phyloP scores from a whole-genome alignment of 2,113 vertebrate genomes.

The Anthoscopus minutus region DNA sequence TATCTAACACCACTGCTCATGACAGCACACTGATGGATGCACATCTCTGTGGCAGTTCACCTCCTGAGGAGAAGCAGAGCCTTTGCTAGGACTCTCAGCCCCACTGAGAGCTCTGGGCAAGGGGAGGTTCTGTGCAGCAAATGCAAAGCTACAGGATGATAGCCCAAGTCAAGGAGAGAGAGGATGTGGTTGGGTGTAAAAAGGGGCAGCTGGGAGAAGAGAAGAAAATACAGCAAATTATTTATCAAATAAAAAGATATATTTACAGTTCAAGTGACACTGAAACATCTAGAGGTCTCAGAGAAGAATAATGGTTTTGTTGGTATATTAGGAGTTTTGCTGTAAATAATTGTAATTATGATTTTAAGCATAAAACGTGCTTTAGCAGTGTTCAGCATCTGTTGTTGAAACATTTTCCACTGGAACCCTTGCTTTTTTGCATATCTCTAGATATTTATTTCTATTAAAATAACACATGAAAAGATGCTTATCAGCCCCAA shows the following conservation, averaged over 20 bases:
- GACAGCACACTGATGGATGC: neutral
- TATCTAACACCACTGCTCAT: neutral
- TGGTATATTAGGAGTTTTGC: neutral
- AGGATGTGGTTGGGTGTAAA: neutral
- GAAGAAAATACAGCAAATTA: neutral
- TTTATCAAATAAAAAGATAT: neutral
- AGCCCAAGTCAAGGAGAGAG: neutral
- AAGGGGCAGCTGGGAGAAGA: neutral
- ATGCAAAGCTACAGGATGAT: neutral
- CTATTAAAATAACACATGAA: neutral
- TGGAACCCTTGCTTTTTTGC: neutral
- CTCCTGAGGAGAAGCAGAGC: neutral
- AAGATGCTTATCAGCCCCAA: neutral
- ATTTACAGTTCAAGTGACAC: neutral
- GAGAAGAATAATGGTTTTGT: neutral
- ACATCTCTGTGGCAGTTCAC: neutral
- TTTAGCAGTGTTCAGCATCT: neutral
- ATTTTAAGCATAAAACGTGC: neutral
- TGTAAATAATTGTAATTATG: neutral
- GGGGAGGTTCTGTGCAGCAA: neutral
- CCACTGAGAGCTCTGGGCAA: fast-evolving
- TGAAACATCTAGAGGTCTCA: neutral
- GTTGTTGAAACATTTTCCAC: neutral
- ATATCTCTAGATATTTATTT: neutral
- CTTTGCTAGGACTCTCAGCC: neutral